Conservation (phyloP, 1,140 invertebrate species). For the Pararge aegeria region DNA sequence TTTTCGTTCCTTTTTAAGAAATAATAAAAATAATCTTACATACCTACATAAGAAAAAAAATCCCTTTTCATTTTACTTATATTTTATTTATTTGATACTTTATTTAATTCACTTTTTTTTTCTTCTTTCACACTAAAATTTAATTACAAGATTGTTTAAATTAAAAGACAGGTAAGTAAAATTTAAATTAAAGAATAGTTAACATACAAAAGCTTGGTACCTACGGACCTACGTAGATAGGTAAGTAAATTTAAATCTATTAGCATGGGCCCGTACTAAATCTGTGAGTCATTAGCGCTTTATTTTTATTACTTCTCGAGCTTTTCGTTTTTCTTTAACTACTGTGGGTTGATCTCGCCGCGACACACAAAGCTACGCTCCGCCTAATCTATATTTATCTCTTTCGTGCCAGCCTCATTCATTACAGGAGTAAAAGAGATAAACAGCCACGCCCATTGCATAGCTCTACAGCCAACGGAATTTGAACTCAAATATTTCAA, state of each 20-base stretch:
- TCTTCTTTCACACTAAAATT: no score
- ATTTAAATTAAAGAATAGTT: no score
- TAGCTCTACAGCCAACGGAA: conserved; percentile 5
- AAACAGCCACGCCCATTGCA: conserved; percentile 30
- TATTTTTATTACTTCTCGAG: conserved; percentile 18
- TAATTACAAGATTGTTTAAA: no score
- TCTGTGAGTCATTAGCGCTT: conserved; percentile 23
- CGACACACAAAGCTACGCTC: conserved; percentile 26
- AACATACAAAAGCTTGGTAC: no score
- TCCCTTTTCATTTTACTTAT: no score
- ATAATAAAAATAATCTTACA: no score
- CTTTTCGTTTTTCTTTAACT: conserved; percentile 12
- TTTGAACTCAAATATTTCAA: not conserved
- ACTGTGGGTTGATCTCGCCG: conserved; percentile 39
- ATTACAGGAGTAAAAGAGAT: conserved; percentile 24
- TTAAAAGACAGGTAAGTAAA: no score
- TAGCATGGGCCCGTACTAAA: conserved; percentile 10
- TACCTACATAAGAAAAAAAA: no score
- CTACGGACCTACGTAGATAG: not conserved
- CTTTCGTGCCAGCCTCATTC: conserved; percentile 2
- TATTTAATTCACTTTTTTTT: no score
- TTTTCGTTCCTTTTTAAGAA: no score
- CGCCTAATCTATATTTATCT: conserved; percentile 39
- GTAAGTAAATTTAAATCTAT: conserved; percentile 4
- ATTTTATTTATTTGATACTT: no score